These are phyloP conservation scores for Monomorium pharaonis DNA, from an alignment of 1,140 invertebrate genomes.

Conservation along the genomic window DNA sequence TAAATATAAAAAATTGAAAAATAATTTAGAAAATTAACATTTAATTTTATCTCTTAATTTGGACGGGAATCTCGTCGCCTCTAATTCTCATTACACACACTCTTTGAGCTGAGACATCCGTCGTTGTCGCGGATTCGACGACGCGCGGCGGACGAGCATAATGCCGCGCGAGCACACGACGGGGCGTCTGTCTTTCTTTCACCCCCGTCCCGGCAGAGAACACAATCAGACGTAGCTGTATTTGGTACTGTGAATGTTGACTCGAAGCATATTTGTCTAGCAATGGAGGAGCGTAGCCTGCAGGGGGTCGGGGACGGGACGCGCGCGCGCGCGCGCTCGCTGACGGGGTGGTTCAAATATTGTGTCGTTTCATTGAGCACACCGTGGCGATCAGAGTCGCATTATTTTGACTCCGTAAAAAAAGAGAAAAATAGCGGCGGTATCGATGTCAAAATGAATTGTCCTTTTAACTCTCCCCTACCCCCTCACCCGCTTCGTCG, in stretches of 20 bases:
- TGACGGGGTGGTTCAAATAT: conserved; percentile 77
- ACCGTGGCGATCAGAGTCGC: conserved; percentile 77
- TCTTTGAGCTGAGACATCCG: neutral
- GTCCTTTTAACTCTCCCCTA: neutral
- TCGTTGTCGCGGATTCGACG: conserved; percentile 42
- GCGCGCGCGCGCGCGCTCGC: conserved; percentile 42
- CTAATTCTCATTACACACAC: conserved; percentile 32
- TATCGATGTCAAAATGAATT: conserved; percentile 55
- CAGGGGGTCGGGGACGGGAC: conserved; percentile 33
- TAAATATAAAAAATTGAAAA: too few species aligned
- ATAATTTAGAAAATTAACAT: neutral
- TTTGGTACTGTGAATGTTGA: conserved; percentile 83
- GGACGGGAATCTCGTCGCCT: neutral
- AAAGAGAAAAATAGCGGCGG: conserved; percentile 20
- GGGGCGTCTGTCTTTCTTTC: conserved; percentile 66
- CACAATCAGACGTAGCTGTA: conserved; percentile 80
- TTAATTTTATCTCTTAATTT: neutral
- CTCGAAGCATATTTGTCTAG: conserved; percentile 84
- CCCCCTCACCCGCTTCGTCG: neutral
- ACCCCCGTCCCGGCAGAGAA: conserved; percentile 61
- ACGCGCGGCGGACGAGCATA: conserved; percentile 73
- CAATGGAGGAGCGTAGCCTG: conserved; percentile 79
- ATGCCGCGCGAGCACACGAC: conserved; percentile 58
- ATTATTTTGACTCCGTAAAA: conserved; percentile 70
- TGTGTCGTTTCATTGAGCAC: conserved; percentile 74